Percentiles rank a stretch among this genome's conserved stretches.
Evolutionary conservation across 2,888 invertebrate species (phyloP).

Genomic region (Drosophila austrosaltans): DNA sequence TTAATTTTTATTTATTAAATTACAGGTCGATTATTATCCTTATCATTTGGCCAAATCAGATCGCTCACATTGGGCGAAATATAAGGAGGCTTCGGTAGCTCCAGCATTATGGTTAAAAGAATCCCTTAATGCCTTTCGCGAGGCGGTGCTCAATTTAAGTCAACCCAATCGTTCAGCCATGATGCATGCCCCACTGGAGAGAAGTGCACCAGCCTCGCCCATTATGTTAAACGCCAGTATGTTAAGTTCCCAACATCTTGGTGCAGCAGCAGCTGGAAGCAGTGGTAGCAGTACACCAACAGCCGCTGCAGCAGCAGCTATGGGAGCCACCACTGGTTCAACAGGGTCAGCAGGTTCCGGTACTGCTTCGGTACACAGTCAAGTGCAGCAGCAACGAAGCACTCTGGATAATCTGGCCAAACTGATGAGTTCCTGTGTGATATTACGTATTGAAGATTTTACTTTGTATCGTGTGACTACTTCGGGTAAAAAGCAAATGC

Average conservation of each 20-base stretch:
- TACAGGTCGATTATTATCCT: conserved; percentile 95
- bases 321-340: conserved; percentile 56
- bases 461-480: conserved; percentile 93
- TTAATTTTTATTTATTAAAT: too few species aligned
- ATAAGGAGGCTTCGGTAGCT: conserved; percentile 90
- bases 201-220: conserved; percentile 81
- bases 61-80: conserved; percentile 94
- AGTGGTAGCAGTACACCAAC: conserved; percentile 66
- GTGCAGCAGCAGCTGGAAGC: conserved; percentile 36
- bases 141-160: conserved; percentile 89
- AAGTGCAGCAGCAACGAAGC: conserved; percentile 84
- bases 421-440: conserved; percentile 95
- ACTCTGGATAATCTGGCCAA: conserved; percentile 91
- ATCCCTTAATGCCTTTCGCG: conserved; percentile 91
- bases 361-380: conserved; percentile 68
- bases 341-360: conserved; percentile 50
- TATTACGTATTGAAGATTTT: conserved; percentile 95
- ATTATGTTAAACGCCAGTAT: conserved; percentile 74
- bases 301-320: conserved; percentile 37
- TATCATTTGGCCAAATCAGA: conserved; percentile 96
- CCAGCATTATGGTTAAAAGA: conserved; percentile 95
- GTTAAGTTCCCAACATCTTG: conserved; percentile 60
- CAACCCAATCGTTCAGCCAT: conserved; percentile 85
- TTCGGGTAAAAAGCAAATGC: conserved; percentile 88
- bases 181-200: conserved; percentile 82